Evolutionary conservation across 2,888 invertebrate species (phyloP), one percentile per base, ranked within the genome.

Genomic region (Agonopterix heracliana): DNA sequence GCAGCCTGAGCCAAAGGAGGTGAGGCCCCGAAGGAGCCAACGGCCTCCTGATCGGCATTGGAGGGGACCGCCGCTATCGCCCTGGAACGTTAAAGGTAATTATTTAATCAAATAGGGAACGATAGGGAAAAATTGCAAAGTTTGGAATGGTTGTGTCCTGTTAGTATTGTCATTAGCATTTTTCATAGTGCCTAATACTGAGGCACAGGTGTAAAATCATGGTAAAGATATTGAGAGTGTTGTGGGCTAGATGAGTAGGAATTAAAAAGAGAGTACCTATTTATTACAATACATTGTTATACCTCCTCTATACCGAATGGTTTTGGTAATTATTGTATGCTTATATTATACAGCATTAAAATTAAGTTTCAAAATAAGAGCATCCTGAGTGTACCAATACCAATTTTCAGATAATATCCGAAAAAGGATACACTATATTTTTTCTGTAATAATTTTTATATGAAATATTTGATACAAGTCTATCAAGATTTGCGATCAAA

Each of bases 1-100:
- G 74, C 97, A 97, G 41, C 97, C 97, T 0, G 96, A 96, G 0
- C 97, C 97, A 68, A 97, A 97, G 0, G 96, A 96, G 0, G 96
- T 97, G 38, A 97, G 92, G 0, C 97, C 97, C 0, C 94, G 94
- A 35, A 97, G 87, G 67, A 95, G 95, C 97, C 97, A 97, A 44
- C 94, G 92, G 0, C 96, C 96, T 48, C 95, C 94, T 1, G 90
- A 84, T 7, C 94, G 92, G 65, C 97, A 97, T 73, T 97, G 96
- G 9, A 97, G 85, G 0, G 97, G 97, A 0, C 97, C 97, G 0
- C 96, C 97, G 2, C 96, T 96, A 78, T 97, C 96, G 3, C 97
- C 96, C 96, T 96, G 81, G 3, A 75, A 71, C 10, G 5, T 34
- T 14, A n/a, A 38, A 10, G 10, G 9, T n/a, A 5, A 38, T 9